These are phyloP conservation scores for Pseudomugil gertrudae DNA, from an alignment of 2,797 vertebrate species.

Conservation along the genomic window DNA sequence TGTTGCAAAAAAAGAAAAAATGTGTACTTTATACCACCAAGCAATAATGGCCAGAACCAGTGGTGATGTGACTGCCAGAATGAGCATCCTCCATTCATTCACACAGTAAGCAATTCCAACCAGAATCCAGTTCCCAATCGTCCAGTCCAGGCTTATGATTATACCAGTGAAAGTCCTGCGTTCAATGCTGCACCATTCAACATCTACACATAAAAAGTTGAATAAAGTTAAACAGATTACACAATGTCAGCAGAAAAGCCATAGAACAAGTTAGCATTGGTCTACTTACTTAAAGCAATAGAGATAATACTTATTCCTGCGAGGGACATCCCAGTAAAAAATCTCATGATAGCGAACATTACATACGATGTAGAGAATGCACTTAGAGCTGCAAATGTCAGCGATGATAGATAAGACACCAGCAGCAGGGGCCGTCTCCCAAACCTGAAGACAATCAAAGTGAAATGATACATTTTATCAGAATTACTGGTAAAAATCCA, in stretches of 20 bases:
- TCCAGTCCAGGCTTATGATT: slow-evolving; percentile 73
- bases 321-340: slow-evolving; percentile 71
- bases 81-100: slow-evolving; percentile 75
- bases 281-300: slow-evolving; percentile 63
- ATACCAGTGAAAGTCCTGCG: slow-evolving; percentile 68
- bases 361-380: slow-evolving; percentile 69
- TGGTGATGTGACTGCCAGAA: slow-evolving; percentile 77
- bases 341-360: slow-evolving; percentile 72
- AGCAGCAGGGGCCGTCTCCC: slow-evolving; percentile 65
- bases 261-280: not conserved
- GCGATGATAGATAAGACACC: slow-evolving; percentile 61
- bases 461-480: not conserved
- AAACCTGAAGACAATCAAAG: slow-evolving; percentile 51
- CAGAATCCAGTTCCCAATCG: slow-evolving; percentile 67
- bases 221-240: not conserved
- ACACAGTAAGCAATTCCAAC: slow-evolving; percentile 59
- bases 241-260: not conserved
- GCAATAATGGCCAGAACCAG: slow-evolving; percentile 75
- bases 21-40: slow-evolving; percentile 29
- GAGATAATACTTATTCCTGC: slow-evolving; percentile 74
- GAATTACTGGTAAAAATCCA: not conserved
- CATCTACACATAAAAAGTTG: slow-evolving; percentile 45
- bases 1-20: not conserved
- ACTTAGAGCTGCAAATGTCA: slow-evolving; percentile 65
- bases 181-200: slow-evolving; percentile 70